A percentile compares a stretch with the other conserved stretches of the same genome.
phyloP scores from a whole-genome alignment of 2,113 vertebrate genomes.

The Bagarius yarrelli region DNA sequence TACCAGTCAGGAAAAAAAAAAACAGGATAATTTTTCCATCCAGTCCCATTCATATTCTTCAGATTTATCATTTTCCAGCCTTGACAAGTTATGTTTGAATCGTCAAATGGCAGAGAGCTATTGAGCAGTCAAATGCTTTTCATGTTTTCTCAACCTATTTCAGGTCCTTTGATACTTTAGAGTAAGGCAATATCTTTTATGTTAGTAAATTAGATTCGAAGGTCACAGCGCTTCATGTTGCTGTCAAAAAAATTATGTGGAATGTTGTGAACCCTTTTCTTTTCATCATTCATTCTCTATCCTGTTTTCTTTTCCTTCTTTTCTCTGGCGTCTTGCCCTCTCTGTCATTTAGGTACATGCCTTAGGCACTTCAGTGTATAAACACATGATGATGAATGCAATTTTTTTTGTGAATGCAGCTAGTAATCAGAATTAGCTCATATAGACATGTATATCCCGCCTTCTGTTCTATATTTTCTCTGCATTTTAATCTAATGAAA shows the following conservation, averaged over 20 bases:
- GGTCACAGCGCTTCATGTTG: constrained; percentile 39
- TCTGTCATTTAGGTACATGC: constrained; percentile 32
- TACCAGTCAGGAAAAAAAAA: constrained; percentile 38
- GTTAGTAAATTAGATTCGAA: constrained; percentile 53
- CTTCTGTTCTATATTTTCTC: background rate
- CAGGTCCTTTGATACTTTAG: constrained; percentile 35
- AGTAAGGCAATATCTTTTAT: constrained; percentile 47
- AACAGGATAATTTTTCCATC: constrained; percentile 36
- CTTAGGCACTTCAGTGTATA: constrained; percentile 26
- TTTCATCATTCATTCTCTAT: constrained; percentile 37
- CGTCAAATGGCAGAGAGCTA: constrained; percentile 34
- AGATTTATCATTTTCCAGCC: constrained; percentile 42
- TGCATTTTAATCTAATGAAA: constrained; percentile 3
- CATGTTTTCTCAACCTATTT: constrained; percentile 26
- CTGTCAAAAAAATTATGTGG: constrained; percentile 37
- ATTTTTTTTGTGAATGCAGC: background rate
- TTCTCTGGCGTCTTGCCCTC: constrained; percentile 32
- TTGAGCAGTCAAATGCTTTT: constrained; percentile 45
- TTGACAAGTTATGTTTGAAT: constrained; percentile 44
- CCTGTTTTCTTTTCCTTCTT: constrained; percentile 4
- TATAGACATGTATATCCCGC: constrained; percentile 1
- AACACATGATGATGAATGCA: constrained; percentile 38
- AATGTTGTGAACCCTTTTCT: constrained; percentile 33
- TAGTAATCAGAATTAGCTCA: constrained; percentile 6
- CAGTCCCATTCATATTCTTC: constrained; percentile 37